Evolutionary conservation across 1,140 invertebrate species (phyloP).

Genomic region (Pogonus chalceus): DNA sequence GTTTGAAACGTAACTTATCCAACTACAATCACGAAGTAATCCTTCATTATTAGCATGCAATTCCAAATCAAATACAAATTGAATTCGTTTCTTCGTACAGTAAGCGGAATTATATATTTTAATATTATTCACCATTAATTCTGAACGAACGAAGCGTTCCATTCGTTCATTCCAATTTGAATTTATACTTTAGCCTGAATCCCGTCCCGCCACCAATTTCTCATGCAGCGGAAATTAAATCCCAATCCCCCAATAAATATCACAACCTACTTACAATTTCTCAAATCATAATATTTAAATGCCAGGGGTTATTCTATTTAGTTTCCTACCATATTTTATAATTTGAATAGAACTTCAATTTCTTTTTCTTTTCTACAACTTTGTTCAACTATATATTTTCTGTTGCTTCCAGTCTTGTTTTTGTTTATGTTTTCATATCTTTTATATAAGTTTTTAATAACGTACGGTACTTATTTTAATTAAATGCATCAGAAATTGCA

Average conservation of each 20-base stretch:
- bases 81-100: background rate
- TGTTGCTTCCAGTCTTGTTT: too few species aligned
- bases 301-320: background rate
- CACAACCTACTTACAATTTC: constrained; percentile 1
- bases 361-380: too few species aligned
- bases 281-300: constrained; percentile 7
- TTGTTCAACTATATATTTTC: too few species aligned
- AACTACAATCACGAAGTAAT: too few species aligned
- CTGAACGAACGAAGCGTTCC: background rate
- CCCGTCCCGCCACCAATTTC: constrained; percentile 2
- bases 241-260: constrained; percentile 4
- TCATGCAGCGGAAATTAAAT: constrained; percentile 6
- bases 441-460: too few species aligned
- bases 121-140: constrained; percentile 4
- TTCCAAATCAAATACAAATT: background rate
- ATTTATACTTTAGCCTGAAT: background rate
- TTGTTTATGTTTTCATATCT: too few species aligned
- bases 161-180: constrained; percentile 3
- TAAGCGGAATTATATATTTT: constrained; percentile 1
- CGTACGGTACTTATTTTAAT: too few species aligned
- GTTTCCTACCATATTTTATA: background rate
- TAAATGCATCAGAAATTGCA: too few species aligned
- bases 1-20: too few species aligned
- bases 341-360: too few species aligned
- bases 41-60: background rate